Base-by-base conservation (phyloP, 2,113 vertebrate species). In the Anas platyrhynchos region DNA sequence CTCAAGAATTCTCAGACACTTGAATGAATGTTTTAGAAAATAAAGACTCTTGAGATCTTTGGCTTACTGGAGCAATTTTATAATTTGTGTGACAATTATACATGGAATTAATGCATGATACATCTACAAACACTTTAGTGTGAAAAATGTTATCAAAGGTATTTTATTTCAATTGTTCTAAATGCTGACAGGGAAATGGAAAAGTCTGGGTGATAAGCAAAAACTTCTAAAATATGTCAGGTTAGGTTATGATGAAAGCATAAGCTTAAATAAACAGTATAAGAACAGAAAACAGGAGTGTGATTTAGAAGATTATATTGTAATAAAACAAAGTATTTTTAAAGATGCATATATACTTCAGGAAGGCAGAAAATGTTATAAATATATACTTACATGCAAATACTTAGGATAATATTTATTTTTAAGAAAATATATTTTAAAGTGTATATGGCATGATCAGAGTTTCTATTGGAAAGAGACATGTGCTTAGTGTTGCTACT, bases 311-410 rank as follows among this genome's bases (percentile, higher is more conserved):
- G 72, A 76, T 76, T 88, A 52, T 21, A 44, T 88, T 91, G 91
- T 86, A 94, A 90, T 94, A 77, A 91, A 95, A 69, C 3, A 38
- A 91, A 96, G 73, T 90, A 66, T 87, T 94, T 93, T 91, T 29
- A 89, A 81, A 78, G 52, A 52, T 67, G 85, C 13, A 67, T 75
- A 67, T 75, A 41, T 58, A 73, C 94, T 82, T 93, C 46, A 52
- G 44, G 91, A 78, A 74, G 46, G 69, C 92, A 88, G n/a, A 86
- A 73, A 86, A 46, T 18, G 67, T 77, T 94, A 68, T 81, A 58
- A 71, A 67, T 55, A 10, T 55, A 29, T 66, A 46, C 75, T 87
- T 94, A 56, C 65, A 75, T 52, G 34, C 25, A 78, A 91, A 91
- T 65, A 26, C 6, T 25, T 7, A 48, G 27, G 6, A 74, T 29